phyloP scores from a whole-genome alignment of 2,888 invertebrate genomes.

The Nebria brevicollis region DNA sequence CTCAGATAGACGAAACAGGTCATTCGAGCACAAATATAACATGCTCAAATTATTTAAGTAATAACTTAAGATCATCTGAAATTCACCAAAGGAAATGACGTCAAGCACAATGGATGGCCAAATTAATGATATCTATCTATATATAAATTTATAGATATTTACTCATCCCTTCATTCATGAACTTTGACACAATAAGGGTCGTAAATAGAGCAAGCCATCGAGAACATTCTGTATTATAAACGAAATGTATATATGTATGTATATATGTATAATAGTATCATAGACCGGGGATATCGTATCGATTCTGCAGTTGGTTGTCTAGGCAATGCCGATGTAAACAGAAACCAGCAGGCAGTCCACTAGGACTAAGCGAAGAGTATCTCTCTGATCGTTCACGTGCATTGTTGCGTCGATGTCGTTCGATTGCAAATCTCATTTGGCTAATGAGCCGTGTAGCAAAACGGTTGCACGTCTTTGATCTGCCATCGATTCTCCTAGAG shows the following conservation, averaged over 20 bases:
- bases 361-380: background rate
- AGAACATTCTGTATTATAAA: background rate
- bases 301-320: slow-evolving; percentile 18
- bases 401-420: slow-evolving; percentile 17
- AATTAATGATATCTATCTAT: no score
- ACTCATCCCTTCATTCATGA: background rate
- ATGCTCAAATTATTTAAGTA: background rate
- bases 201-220: background rate
- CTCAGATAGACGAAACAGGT: background rate
- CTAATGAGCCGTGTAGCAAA: slow-evolving; percentile 31
- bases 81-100: no score
- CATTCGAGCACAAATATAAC: background rate
- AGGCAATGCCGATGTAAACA: slow-evolving; percentile 38
- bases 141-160: background rate
- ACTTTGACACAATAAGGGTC: background rate
- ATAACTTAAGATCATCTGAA: no score
- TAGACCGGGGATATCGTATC: background rate
- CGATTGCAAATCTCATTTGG: slow-evolving; percentile 41
- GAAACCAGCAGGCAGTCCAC: slow-evolving; percentile 11
- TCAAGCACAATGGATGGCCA: no score
- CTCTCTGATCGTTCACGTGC: slow-evolving; percentile 27
- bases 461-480: slow-evolving; percentile 5
- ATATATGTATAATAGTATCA: background rate
- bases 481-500: slow-evolving; percentile 8
- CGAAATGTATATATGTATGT: background rate